These are phyloP conservation scores for Morbakka virulenta DNA, from an alignment of 30 jellyfish, hydroid and myxozoan genomes.

Conservation along the genomic window DNA sequence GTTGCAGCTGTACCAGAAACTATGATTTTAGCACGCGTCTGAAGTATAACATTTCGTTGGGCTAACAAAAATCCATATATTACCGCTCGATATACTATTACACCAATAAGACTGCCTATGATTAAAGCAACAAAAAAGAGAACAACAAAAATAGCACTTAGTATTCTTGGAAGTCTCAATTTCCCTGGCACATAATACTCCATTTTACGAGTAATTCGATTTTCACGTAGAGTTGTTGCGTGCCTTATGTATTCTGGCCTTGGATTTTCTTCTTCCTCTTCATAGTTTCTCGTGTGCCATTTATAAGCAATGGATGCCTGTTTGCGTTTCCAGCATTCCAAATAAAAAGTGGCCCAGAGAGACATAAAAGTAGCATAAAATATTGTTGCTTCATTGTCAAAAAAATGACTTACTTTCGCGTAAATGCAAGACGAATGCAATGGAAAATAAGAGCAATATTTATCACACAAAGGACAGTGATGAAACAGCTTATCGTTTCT, in stretches of 20 bases:
- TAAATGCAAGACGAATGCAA: conserved; percentile 12
- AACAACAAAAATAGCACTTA: conserved; percentile 91
- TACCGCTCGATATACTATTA: conserved; percentile 93
- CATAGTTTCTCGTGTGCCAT: conserved; percentile 21
- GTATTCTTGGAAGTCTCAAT: conserved; percentile 68
- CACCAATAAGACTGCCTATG: conserved; percentile 90
- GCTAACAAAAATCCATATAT: conserved; percentile 77
- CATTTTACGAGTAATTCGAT: conserved; percentile 81
- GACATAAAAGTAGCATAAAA: conserved; percentile 22
- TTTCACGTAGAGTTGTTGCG: conserved; percentile 35
- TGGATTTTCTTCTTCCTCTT: conserved; percentile 18
- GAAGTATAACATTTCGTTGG: conserved; percentile 46
- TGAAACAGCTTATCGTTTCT: not conserved
- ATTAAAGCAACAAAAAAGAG: conserved; percentile 84
- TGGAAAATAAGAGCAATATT: not conserved
- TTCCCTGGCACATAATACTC: conserved; percentile 92
- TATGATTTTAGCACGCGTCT: conserved; percentile 85
- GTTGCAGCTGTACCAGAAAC: conserved; percentile 92
- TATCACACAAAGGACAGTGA: conserved; percentile 25
- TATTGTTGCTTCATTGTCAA: conserved; percentile 23
- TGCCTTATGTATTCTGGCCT: conserved; percentile 58
- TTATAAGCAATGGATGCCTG: conserved; percentile 13
- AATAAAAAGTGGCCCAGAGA: conserved; percentile 6
- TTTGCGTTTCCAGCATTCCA: conserved; percentile 18
- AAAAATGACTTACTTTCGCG: conserved; percentile 12